Base-by-base conservation (phyloP, 2,113 vertebrate genomes). In the Epinephelus moara region DNA sequence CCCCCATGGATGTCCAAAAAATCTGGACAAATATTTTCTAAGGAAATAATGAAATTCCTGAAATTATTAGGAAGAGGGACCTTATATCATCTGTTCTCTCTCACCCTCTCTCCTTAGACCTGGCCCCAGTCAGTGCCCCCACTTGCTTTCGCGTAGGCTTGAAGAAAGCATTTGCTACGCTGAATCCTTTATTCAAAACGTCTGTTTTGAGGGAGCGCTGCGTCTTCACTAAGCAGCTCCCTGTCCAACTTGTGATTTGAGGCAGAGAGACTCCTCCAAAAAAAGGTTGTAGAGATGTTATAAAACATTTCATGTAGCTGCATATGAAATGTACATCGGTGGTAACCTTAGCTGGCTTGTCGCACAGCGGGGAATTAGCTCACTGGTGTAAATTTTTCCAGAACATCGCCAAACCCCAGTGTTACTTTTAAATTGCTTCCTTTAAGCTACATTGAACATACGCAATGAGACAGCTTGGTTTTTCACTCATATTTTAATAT, bases 41-140 rank as follows among this genome's bases (percentile, higher is more conserved):
- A 93, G 93, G 92, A 95, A 94, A 95, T 94, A 93, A 95, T 94
- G 83, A 95, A 94, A 95, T 96, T 95, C 94, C 91, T 93, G 87
- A 95, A 94, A 95, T 95, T 88, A 93, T 94, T 94, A 93, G 75
- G 86, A 93, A 91, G 84, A 90, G 87, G 80, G 92, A 92, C 88
- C 90, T 93, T 92, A 89, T 93, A 93, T 94, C 87, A 94, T 93
- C 79, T 91, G 82, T 61, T 87, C 74, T 87, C 70, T 73, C 74
- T 78, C 75, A 68, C 67, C 68, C 70, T 82, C 64, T 67, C 17
- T 66, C 63, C 23, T 82, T 79, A 45, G 66, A 85, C 88, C 75
- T 76, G 79, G 77, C 80, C 86, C 67, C 61, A 78, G 76, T 52
- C 33, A 84, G 62, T 85, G 80, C 81, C 57, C 73, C 79, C 77